These are phyloP conservation scores for Bujurquina vittata DNA, from an alignment of 2,113 vertebrate species.

Conservation along the genomic window DNA sequence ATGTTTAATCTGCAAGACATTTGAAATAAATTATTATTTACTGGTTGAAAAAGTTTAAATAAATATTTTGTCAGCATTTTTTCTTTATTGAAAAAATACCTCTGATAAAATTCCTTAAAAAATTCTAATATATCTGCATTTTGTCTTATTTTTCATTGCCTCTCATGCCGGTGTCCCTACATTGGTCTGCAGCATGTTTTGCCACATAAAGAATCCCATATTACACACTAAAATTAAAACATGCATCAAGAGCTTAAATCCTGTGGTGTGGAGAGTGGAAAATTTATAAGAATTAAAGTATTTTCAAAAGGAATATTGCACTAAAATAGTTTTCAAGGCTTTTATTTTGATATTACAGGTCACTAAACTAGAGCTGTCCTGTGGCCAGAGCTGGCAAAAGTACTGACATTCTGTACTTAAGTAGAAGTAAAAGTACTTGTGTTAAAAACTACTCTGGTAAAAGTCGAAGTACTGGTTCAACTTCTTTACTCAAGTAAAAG, in stretches of 20 bases:
- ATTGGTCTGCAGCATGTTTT: background rate
- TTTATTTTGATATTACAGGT: conserved; percentile 25
- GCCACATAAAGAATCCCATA: background rate
- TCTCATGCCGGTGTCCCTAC: background rate
- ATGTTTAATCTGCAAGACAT: background rate
- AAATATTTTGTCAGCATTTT: background rate
- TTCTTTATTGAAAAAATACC: background rate
- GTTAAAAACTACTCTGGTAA: too few relatives aligned
- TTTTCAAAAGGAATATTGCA: background rate
- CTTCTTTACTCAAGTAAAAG: too few relatives aligned
- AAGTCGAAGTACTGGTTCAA: too few relatives aligned
- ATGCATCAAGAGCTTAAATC: conserved; percentile 38
- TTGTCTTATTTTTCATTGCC: background rate
- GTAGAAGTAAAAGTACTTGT: too few relatives aligned
- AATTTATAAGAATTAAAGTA: background rate
- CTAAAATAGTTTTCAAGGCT: background rate
- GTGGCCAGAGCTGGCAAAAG: too few relatives aligned
- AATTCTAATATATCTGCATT: background rate
- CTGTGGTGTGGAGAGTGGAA: background rate
- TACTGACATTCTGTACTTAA: too few relatives aligned
- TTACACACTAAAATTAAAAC: conserved; percentile 21
- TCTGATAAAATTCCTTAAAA: background rate
- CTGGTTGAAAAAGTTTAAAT: background rate
- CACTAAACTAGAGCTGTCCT: background rate
- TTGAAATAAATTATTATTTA: background rate